Percentiles rank a stretch among this genome's conserved stretches.
These are phyloP conservation scores for Pardalotus punctatus DNA, from an alignment of 2,113 vertebrate species.

Conservation along the genomic window DNA sequence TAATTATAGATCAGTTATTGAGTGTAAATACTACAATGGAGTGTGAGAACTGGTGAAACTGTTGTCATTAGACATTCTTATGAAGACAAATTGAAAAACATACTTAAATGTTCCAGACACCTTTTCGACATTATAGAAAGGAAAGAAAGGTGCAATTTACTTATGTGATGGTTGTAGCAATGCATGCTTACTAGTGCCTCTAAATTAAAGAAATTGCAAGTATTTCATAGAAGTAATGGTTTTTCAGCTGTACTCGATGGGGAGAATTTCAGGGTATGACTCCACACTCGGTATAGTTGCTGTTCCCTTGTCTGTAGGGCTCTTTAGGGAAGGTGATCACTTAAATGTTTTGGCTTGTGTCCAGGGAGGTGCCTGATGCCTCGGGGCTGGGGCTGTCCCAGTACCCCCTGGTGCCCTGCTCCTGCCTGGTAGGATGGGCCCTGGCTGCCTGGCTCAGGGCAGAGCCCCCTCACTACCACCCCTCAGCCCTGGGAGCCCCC, in stretches of 20 bases:
- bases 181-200: background rate
- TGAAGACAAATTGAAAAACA: background rate
- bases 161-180: background rate
- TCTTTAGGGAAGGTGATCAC: background rate
- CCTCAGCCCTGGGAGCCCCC: background rate
- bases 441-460: background rate
- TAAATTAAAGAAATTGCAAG: background rate
- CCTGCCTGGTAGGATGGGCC: background rate
- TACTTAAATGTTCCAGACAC: background rate
- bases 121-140: background rate
- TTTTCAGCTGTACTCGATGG: background rate
- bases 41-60: background rate
- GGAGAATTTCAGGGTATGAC: background rate
- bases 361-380: background rate
- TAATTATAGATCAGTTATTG: background rate
- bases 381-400: fast-evolving
- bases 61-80: background rate
- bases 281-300: background rate
- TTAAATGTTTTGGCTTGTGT: background rate
- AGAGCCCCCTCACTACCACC: background rate
- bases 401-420: background rate
- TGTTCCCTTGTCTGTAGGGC: background rate
- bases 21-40: background rate
- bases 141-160: background rate
- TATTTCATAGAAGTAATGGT: background rate